A percentile compares a stretch with the other conserved stretches of the same genome.
phyloP scores from a whole-genome alignment of 1,140 invertebrate species.

The Drosophila melanogaster region Release_6_plus_ISO1_MT NT_033779.5:1708501-1709000 shows the following conservation, averaged over 20 bases:
- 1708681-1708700: constrained; percentile 23
- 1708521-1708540: constrained; percentile 90
- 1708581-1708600: constrained; percentile 90
- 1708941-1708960: constrained; percentile 94
- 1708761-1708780: not conserved
- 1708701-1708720: not conserved
- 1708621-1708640: constrained; percentile 93
- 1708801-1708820: constrained; percentile 85
- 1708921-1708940: constrained; percentile 90
- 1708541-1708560: constrained; percentile 90
- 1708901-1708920: constrained; percentile 89
- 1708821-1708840: constrained; percentile 98
- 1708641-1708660: constrained; percentile 93
- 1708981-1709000: constrained; percentile 93
- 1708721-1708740: not conserved
- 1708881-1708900: constrained; percentile 94
- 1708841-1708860: constrained; percentile 97
- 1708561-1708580: constrained; percentile 89
- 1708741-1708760: not conserved
- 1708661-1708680: constrained; percentile 93
- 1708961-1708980: constrained; percentile 94
- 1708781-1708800: not conserved
- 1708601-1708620: constrained; percentile 92
- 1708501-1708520: constrained; percentile 95
- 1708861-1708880: constrained; percentile 95